Base-by-base conservation (phyloP, 1,140 invertebrate genomes). In the Gonioctena quinquepunctata region DNA sequence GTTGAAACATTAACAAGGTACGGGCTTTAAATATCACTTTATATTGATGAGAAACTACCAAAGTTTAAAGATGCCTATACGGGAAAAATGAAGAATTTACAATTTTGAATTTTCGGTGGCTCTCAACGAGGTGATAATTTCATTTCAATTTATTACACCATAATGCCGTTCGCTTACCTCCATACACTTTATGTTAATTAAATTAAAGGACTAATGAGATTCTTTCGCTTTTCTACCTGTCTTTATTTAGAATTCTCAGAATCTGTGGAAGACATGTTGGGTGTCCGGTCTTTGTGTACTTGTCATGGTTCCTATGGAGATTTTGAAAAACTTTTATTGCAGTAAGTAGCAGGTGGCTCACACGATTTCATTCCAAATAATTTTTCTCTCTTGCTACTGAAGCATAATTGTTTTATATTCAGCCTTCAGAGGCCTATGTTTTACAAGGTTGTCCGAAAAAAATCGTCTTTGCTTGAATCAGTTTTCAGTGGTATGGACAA, bases 191-290 rank as follows among this genome's bases (percentile, higher is more conserved):
- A 69, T 66, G 71, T 60, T 72, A 72, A 72, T 72, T 72, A 72
- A 69, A 72, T 72, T 69, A 72, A 69, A 69, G 66, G 69, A 69
- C 69, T 72, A 72, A 72, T 72, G 71, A 72, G 71, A 72, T 72
- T 68, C 71, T 57, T 62, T 66, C 16, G 42, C 52, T 61, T 63
- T 50, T 72, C 63, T 69, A 72, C 71, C 66, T 72, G 67, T 69
- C 61, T 69, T 69, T 69, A 72, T 69, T 60, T 69, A 69, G 67
- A 69, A 72, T 72, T 72, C 71, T 65, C 56, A 52, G 71, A 72
- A 72, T 69, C 71, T 61, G 62, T 60, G 42, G 65, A 69, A 72
- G 65, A 72, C 69, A 69, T 66, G 50, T 33, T 66, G 26, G 63
- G 63, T 66, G 63, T 66, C 23, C 50, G 26, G 49, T 66, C 49